Base-by-base conservation (phyloP, 2,888 invertebrate species). In the Lochmaea capreae region DNA sequence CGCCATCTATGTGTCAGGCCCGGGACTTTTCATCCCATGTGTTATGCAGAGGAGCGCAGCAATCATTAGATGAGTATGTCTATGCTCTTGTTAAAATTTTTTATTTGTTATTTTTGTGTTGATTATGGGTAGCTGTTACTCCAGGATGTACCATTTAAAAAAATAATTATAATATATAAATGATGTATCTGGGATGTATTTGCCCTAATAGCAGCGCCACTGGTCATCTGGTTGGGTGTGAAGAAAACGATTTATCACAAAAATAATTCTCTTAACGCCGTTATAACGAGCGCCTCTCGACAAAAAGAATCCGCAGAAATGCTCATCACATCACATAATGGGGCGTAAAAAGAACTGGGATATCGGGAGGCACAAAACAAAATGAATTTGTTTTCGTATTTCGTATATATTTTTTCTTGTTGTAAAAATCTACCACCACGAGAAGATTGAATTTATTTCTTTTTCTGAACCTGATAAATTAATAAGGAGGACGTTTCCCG, bases 191-290 rank as follows among this genome's bases (percentile, higher is more conserved):
- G 57, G 8, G 4, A 26, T 58, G 26, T 22, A 18, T 57, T 12
- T 57, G 16, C 0, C n/a, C 61, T 14, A 39, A n/a, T 61, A 12
- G 8, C 62, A 16, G 26, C 62, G 16, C 62, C 43, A 18, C 10
- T 63, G 67, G 59, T 63, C 62, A 63, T n/a, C 16, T 46, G 67
- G 57, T 67, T 59, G 62, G 75, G 72, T 61, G 76, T 75, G 74
- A 76, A 80, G 78, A 78, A 79, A 79, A 79, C 79, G 79, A 81
- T 80, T 79, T 80, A 80, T 80, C 79, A 80, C 77, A 74, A 76
- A 79, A 79, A 79, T 81, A 81, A 81, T 81, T 80, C 78, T 78
- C 77, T 80, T 80, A 81, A 79, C 81, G 79, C 76, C 78, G 79
- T 78, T 80, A 79, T 81, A 81, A 80, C 78, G 80, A 80, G 79